Base-by-base conservation (phyloP, 37 sponge, comb jelly and placozoan species). In the Oscarella lobularis region DNA sequence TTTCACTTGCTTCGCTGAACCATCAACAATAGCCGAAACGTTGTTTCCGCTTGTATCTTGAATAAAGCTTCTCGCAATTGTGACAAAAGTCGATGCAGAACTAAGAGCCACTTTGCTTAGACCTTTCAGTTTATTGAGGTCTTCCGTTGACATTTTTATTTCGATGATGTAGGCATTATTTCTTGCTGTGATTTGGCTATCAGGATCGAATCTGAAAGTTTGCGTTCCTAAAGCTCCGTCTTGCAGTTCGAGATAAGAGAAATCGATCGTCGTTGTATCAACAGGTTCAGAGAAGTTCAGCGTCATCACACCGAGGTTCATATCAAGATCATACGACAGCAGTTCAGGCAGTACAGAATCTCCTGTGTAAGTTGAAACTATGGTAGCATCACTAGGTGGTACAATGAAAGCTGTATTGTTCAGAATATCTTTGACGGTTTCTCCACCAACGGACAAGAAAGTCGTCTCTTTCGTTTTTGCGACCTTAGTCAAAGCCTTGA, bases 261-360 rank as follows among this genome's bases (percentile, higher is more conserved):
- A 35, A 41, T 85, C 33, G 1, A 92, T 54, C n/a, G 84, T 79
- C 33, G 74, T 73, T 3, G 75, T 84, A 14, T 38, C 39, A 29
- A 94, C 74, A 36, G 95, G 95, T 39, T 94, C 95, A 33, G 90
- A 84, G 40, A 94, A 87, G 37, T 36, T 38, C 35, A 94, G 39
- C 1, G 78, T 84, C 33, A 94, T 72, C 40, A 94, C 38, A 37
- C 95, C 95, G 31, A 32, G 66, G 78, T 94, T 73, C 90, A 94
- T 84, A 39, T 94, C 86, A 35, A 94, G 73, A 67, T 87, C 78
- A 71, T 89, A 94, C 27, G 73, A 31, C n/a, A 67, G 3, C 9
- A 94, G 35, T 14, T 29, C 27, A 32, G 95, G 95, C 14, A 37
- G 36, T 5, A 40, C 38, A 1, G n/a, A 40, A 72, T 94, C 95